phyloP scores from a whole-genome alignment of 1,140 invertebrate genomes.

The Elymnias hypermnestra region DNA sequence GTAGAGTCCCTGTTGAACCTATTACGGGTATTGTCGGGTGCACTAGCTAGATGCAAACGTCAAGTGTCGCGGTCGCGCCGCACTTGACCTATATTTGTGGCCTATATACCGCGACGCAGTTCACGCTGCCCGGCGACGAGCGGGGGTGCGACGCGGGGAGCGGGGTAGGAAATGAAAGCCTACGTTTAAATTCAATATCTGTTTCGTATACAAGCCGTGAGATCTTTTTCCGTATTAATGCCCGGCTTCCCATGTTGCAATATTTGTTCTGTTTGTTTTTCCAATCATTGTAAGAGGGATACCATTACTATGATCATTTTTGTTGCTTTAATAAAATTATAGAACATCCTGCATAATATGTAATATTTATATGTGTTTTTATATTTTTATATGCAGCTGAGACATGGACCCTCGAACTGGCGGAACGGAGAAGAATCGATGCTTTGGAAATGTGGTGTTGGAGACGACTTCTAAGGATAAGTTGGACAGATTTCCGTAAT shows the following conservation, averaged over 20 bases:
- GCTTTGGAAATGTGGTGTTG: too few species aligned
- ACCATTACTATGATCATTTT: too few species aligned
- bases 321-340: too few species aligned
- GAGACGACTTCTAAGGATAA: too few species aligned
- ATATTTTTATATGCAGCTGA: too few species aligned
- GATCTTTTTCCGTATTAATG: background rate
- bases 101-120: background rate
- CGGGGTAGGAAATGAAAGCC: background rate
- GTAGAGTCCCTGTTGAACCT: background rate
- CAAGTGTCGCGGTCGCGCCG: background rate
- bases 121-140: background rate
- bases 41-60: background rate
- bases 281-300: too few species aligned
- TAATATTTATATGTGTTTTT: too few species aligned
- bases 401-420: too few species aligned
- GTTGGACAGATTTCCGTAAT: too few species aligned
- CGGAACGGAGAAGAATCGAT: too few species aligned
- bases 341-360: too few species aligned
- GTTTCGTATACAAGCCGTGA: background rate
- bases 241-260: background rate
- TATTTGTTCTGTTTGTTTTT: background rate
- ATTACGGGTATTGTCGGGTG: background rate
- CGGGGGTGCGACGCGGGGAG: background rate
- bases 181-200: conserved; percentile 4
- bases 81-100: conserved; percentile 1